These are phyloP conservation scores for Ispidina lecontei DNA, from an alignment of 2,797 vertebrate genomes.

Conservation along the genomic window DNA sequence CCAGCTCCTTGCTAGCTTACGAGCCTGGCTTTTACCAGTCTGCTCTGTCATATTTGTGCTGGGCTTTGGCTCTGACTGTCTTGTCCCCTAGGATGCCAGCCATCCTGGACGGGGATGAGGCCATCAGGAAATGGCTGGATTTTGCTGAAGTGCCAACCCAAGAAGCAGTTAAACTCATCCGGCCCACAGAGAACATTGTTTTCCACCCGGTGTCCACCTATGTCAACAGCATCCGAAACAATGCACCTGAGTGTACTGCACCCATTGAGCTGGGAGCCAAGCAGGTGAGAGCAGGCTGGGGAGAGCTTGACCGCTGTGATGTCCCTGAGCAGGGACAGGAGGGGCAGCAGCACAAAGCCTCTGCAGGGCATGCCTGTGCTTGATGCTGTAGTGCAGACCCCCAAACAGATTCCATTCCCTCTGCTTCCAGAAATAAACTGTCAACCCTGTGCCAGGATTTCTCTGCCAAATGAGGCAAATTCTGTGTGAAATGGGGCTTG, in stretches of 20 bases:
- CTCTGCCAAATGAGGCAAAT: conserved; percentile 22
- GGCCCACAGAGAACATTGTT: conserved; percentile 84
- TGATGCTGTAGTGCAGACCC: background rate
- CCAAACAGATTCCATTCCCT: background rate
- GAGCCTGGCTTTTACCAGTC: background rate
- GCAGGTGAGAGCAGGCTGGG: conserved; percentile 78
- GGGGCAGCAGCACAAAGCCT: background rate
- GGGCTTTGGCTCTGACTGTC: background rate
- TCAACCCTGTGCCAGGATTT: background rate
- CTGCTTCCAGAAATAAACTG: background rate
- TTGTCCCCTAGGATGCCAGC: conserved; percentile 90
- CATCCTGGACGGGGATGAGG: conserved; percentile 91
- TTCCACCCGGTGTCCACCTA: conserved; percentile 91
- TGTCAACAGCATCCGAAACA: conserved; percentile 90
- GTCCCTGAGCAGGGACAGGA: background rate
- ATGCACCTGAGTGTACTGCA: conserved; percentile 86
- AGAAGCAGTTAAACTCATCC: conserved; percentile 89
- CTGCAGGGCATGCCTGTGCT: background rate
- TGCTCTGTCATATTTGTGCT: rapidly evolving
- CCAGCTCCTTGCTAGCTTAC: background rate
- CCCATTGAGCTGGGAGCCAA: conserved; percentile 79
- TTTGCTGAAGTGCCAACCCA: conserved; percentile 88
- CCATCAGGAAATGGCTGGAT: conserved; percentile 90
- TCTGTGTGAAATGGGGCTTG: conserved; percentile 19
- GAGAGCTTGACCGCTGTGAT: rapidly evolving